Evolutionary conservation across 2,888 invertebrate genomes (phyloP), one percentile per base, ranked within the genome.

Genomic region (Dendrolimus houi): DNA sequence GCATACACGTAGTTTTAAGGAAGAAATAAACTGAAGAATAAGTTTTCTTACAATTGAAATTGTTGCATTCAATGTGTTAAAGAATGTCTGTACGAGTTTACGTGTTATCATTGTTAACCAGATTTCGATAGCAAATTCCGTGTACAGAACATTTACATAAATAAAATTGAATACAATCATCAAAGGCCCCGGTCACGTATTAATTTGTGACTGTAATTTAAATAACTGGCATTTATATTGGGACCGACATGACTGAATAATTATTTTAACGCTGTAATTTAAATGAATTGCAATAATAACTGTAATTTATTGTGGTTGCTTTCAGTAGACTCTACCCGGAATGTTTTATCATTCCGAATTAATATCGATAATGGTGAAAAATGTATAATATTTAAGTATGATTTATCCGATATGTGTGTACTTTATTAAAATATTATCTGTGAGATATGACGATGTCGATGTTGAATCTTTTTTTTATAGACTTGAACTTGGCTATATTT

Each of bases 181-280:
- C 61, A 62, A 64, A 63, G 62, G 62, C 54, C 55, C 59, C 58
- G 57, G 60, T 60, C 64, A 62, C 64, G 67, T 63, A 62, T 61
- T 63, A 65, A 68, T 67, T 68, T 65, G 67, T 68, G 64, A 64
- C 67, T 58, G 67, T 62, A 64, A 68, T 65, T 64, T 68, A 65
- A 70, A 69, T 70, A 66, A 65, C 62, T 64, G 62, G 56, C 62
- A 62, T 68, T 64, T 64, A 62, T 65, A 70, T 67, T 67, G 62
- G 67, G 67, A 64, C 63, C 62, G 65, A 60, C 61, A 63, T 63
- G 66, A 67, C 68, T 67, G 68, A 47, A 68, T 66, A 65, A 71
- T 65, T 69, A 68, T 68, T 66, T 71, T 65, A 62, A 62, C 65
- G 62, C 62, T 57, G 64, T 68, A 63, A 65, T 67, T 47, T 47